Evolutionary conservation across 2,888 invertebrate genomes (phyloP), one percentile per base, ranked within the genome.

Genomic region (Athrips mouffetella): DNA sequence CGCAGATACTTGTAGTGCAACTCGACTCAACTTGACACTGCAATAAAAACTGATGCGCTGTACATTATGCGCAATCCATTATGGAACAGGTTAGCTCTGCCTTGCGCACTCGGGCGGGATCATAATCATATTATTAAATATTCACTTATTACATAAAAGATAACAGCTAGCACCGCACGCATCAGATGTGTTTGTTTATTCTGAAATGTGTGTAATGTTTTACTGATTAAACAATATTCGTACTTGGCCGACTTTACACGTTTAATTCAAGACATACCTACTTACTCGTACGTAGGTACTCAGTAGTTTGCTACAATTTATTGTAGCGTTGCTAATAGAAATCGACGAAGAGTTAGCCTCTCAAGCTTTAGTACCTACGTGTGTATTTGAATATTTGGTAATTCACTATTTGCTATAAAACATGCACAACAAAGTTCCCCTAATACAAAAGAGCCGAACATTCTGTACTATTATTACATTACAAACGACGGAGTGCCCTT

Each of bases 391-490:
- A n/a, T n/a, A n/a, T n/a, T n/a, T n/a, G n/a, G n/a, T n/a, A n/a
- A n/a, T n/a, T n/a, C n/a, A n/a, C n/a, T n/a, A n/a, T n/a, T n/a
- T n/a, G n/a, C n/a, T 56, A 63, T 54, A 57, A 64, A 63, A 58
- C 57, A 63, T 67, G 65, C 67, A 64, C 56, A 67, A 59, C 58
- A 57, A 63, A 66, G 64, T 65, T 73, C 74, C 78, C 80, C 76
- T 63, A 63, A 63, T 60, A 62, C 58, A 65, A 72, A 63, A 70
- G 63, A 73, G 70, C 70, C 67, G 73, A 78, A 76, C 75, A 79
- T 78, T 76, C 66, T 76, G 73, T 62, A 65, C 75, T 80, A 80
- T 86, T 87, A 86, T 85, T 85, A 83, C 76, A 83, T 85, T 76
- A 81, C 75, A 77, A 76, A 72, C 70, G 70, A 58, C 70, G 69